Evolutionary conservation across 2,113 vertebrate species (phyloP).

Genomic region (Ciconia stormi): DNA sequence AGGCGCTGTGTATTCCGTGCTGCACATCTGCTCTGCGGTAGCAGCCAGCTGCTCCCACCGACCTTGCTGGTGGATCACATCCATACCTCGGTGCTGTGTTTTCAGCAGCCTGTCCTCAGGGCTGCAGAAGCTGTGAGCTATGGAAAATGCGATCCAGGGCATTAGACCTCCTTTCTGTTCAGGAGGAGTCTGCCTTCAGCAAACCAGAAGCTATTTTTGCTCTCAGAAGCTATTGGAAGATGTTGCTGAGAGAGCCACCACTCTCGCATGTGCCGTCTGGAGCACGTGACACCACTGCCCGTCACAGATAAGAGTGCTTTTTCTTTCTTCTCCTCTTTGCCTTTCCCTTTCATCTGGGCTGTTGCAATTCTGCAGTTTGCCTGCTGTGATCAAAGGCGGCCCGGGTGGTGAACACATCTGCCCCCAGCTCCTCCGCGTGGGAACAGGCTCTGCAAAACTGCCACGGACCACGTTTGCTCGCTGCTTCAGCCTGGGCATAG

Average conservation of each 20-base stretch:
- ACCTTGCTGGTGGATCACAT: not conserved
- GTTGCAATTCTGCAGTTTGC: not conserved
- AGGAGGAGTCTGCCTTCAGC: not conserved
- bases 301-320: not conserved
- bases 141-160: not conserved
- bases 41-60: not conserved
- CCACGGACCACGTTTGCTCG: fast-evolving
- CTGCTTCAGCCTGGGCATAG: not conserved
- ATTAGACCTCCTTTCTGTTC: not conserved
- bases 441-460: not conserved
- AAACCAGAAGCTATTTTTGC: not conserved
- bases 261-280: not conserved
- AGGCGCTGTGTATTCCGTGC: not conserved
- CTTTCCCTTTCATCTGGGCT: not conserved
- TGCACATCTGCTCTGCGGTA: not conserved
- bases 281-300: not conserved
- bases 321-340: not conserved
- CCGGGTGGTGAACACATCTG: not conserved
- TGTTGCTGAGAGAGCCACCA: not conserved
- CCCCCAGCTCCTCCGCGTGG: not conserved
- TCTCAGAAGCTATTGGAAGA: not conserved
- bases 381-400: not conserved
- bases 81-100: not conserved
- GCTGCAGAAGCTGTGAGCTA: not conserved
- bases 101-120: not conserved